Conservation (phyloP, 2,113 vertebrate genomes). For the Cepphus grylle region DNA sequence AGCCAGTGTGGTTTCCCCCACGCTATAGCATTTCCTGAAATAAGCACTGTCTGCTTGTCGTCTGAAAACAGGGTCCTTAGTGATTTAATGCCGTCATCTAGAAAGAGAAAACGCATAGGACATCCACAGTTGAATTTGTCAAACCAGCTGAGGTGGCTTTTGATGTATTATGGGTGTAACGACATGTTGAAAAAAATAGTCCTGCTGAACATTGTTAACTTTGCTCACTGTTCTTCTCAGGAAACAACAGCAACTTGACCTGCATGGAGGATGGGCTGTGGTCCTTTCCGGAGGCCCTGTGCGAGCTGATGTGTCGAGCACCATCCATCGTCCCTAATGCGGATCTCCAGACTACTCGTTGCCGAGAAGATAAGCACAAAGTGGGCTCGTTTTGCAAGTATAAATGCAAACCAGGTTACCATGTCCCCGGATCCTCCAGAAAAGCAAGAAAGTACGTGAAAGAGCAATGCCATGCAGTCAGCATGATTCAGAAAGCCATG, state of each 20-base stretch:
- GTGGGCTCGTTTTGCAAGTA: conserved; percentile 97
- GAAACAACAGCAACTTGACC: conserved; percentile 89
- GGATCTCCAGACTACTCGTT: conserved; percentile 88
- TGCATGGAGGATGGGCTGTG: conserved; percentile 95
- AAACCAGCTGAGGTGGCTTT: neutral
- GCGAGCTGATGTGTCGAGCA: conserved; percentile 91
- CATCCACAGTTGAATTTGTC: neutral
- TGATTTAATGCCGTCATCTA: neutral
- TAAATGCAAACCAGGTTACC: conserved; percentile 94
- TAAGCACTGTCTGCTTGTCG: conserved; percentile 3
- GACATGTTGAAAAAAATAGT: neutral
- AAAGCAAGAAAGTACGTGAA: conserved; percentile 85
- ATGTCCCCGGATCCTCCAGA: conserved; percentile 83
- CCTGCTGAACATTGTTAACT: neutral
- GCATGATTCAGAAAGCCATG: neutral
- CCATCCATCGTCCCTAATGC: conserved; percentile 87
- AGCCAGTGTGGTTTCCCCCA: neutral
- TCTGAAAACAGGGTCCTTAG: neutral
- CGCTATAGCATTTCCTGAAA: conserved; percentile 39
- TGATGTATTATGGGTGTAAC: neutral
- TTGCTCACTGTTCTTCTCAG: conserved; percentile 62
- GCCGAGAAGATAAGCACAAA: conserved; percentile 89
- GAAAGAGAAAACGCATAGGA: neutral
- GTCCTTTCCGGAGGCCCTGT: conserved; percentile 97
- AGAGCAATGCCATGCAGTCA: neutral